phyloP scores from a whole-genome alignment of 2,888 invertebrate species.

The Drosophila kanekoi region DNA sequence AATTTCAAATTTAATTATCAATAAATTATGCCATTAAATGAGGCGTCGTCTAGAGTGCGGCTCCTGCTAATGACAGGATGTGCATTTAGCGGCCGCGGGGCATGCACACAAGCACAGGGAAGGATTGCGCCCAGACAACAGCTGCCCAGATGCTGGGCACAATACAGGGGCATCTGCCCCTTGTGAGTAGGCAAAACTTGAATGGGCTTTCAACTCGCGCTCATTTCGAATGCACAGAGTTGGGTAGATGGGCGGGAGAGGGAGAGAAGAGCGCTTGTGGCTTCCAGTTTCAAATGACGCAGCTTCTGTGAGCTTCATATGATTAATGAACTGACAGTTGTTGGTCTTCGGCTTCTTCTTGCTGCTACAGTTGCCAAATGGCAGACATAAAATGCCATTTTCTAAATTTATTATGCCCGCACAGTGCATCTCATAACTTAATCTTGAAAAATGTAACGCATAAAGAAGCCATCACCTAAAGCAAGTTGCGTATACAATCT shows the following conservation, averaged over 20 bases:
- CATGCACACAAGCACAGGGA: constrained; percentile 22
- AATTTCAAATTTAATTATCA: constrained; percentile 71
- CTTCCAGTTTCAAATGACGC: constrained; percentile 50
- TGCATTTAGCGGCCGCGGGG: constrained; percentile 52
- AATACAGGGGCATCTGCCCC: background rate
- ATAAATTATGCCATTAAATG: constrained; percentile 77
- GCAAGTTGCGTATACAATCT: background rate
- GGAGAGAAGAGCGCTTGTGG: constrained; percentile 8
- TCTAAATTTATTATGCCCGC: constrained; percentile 5
- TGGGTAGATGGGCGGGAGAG: background rate
- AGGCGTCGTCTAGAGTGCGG: constrained; percentile 15
- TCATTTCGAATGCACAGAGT: constrained; percentile 37
- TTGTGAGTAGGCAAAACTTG: constrained; percentile 12
- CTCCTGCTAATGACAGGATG: constrained; percentile 61
- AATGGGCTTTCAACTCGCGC: constrained; percentile 40
- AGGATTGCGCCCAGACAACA: constrained; percentile 2
- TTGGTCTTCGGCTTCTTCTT: background rate
- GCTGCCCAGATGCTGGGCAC: constrained; percentile 7
- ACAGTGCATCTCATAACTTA: background rate
- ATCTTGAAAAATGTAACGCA: background rate
- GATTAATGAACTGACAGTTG: constrained; percentile 58
- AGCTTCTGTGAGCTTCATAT: constrained; percentile 43
- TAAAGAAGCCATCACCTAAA: background rate
- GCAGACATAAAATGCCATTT: constrained; percentile 11
- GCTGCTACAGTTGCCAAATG: constrained; percentile 13